Base-by-base conservation (phyloP, 2,113 vertebrate species). In the Agelaius phoeniceus region DNA sequence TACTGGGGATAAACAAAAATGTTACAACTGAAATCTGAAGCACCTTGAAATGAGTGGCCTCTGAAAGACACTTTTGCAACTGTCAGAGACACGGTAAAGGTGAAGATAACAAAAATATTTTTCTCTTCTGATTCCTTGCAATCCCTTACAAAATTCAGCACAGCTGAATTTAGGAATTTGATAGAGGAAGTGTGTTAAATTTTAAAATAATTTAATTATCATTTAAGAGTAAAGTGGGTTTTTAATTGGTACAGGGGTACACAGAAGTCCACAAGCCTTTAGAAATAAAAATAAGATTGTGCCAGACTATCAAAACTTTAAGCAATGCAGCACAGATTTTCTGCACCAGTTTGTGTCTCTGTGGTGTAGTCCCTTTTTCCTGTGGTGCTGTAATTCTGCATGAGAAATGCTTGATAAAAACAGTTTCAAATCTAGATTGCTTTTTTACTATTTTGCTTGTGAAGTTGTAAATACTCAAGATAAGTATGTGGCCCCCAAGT, bases 41-140 rank as follows among this genome's bases (percentile, higher is more conserved):
- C 52, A 78, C 33, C 78, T 75, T 67, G 72, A 93, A 76, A 67
- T 48, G 67, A 85, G 35, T 3, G 24, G 54, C 5, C 10, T 66
- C 35, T 55, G 48, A 59, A 74, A 91, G 61, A 48, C 7, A 44
- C 9, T 87, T 44, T 13, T 54, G 24, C 14, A 39, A 59, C 51
- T 35, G 18, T 14, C 61, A 59, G 66, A 87, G 44, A 61, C 0
- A 7, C 0, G 1, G 37, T 0, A 2, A 66, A 82, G 6, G 5
- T 35, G 17, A 61, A 68, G 31, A 44, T 0, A 10, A 65, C 2
- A 62, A 66, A 79, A 89, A 33, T 8, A 10, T 7, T 6, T 74
- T 82, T 61, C 12, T 67, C 30, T 48, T 77, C 57, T 22, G 1
- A 65, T 81, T 65, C 30, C 18, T 62, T 94, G 24, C 27, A 79